These are phyloP conservation scores for Euura saliciscinereae DNA, from an alignment of 1,140 invertebrate species.

Conservation along the genomic window DNA sequence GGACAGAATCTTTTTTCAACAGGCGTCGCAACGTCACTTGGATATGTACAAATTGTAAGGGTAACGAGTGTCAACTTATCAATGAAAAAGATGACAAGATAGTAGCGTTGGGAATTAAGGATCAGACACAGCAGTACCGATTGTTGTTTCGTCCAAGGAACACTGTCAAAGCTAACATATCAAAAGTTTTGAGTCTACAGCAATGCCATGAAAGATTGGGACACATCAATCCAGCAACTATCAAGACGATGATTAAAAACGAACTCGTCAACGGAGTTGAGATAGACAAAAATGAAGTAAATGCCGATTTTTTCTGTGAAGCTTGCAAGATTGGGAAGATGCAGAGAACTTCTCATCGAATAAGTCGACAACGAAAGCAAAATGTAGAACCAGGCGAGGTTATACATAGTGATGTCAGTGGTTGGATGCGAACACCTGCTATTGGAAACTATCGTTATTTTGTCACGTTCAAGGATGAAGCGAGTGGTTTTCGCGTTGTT, in stretches of 20 bases:
- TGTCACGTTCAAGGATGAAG: conserved; percentile 38
- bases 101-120: conserved; percentile 27
- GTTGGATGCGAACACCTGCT: conserved; percentile 38
- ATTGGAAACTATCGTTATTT: conserved; percentile 46
- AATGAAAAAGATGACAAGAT: conserved; percentile 22
- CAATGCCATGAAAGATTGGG: conserved; percentile 27
- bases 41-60: conserved; percentile 9
- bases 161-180: conserved; percentile 11
- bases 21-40: conserved; percentile 19
- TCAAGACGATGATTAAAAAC: conserved; percentile 26
- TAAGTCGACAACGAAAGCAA: not conserved
- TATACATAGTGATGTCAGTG: conserved; percentile 33
- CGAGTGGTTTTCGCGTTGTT: conserved; percentile 38
- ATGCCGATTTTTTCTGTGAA: conserved; percentile 21
- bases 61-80: conserved; percentile 19
- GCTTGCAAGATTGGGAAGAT: conserved; percentile 14
- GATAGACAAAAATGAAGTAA: conserved; percentile 16
- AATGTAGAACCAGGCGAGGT: conserved; percentile 33
- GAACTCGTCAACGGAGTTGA: conserved; percentile 18
- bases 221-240: conserved; percentile 19
- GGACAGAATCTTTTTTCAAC: conserved; percentile 30
- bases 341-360: conserved; percentile 10
- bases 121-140: too few species aligned
- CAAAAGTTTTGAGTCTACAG: conserved; percentile 22
- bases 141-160: conserved; percentile 19